Conservation (phyloP, 2,888 invertebrate species). For the Rhorus exstirpatorius region DNA sequence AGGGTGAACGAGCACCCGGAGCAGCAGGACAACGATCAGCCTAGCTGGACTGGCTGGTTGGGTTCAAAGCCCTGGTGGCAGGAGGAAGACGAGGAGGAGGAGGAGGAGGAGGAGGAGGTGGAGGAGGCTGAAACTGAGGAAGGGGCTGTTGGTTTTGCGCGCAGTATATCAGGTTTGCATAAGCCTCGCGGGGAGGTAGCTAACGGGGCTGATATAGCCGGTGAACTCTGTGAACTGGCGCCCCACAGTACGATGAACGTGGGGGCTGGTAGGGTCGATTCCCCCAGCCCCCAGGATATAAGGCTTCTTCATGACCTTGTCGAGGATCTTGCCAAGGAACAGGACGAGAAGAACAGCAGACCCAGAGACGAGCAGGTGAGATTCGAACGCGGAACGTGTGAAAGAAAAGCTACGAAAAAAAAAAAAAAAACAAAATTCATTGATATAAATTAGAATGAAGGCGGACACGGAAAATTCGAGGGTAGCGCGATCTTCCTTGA, state of each 20-base stretch:
- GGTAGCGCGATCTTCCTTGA: not conserved
- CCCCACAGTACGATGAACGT: conserved; percentile 83
- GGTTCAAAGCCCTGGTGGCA: conserved; percentile 70
- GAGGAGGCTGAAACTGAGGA: conserved; percentile 55
- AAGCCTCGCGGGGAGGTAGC: conserved; percentile 52
- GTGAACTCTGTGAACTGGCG: conserved; percentile 82
- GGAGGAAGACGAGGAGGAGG: conserved; percentile 70
- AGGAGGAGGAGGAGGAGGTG: conserved; percentile 71
- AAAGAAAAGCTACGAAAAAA: conserved; percentile 7
- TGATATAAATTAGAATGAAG: no score
- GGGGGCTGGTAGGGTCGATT: conserved; percentile 83
- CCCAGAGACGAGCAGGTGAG: conserved; percentile 83
- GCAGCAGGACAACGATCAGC: conserved; percentile 75
- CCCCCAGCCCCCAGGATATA: conserved; percentile 85
- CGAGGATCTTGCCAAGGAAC: conserved; percentile 83
- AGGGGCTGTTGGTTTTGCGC: conserved; percentile 61
- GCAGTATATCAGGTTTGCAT: conserved; percentile 56
- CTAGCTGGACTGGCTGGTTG: conserved; percentile 67
- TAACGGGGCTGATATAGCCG: conserved; percentile 52
- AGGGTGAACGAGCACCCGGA: conserved; percentile 81
- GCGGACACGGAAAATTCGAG: not conserved
- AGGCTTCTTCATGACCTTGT: conserved; percentile 84
- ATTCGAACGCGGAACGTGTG: not conserved
- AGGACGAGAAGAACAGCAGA: conserved; percentile 78
- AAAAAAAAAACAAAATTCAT: not conserved